Evolutionary conservation across 2,888 invertebrate genomes (phyloP), one percentile per base, ranked within the genome.

Genomic region (Erebia ligea): DNA sequence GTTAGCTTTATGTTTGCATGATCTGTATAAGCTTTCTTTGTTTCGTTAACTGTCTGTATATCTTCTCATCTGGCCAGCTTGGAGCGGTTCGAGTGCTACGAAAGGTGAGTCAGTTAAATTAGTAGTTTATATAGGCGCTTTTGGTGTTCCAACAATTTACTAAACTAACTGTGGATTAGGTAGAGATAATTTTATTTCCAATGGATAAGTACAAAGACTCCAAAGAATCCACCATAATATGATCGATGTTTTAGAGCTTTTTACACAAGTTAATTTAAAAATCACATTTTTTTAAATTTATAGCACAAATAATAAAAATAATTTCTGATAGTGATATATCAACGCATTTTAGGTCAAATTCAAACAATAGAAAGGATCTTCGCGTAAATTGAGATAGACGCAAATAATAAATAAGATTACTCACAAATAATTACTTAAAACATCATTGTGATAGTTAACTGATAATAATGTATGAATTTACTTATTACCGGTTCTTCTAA

Each of bases 1-100:
- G 72, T 73, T 79, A 74, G 79, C 78, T 80, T 78, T 72, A 68
- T 78, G 79, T 79, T 68, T 79, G 79, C 79, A 79, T 79, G 78
- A 75, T 76, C 77, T 77, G 79, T 79, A 70, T 78, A 67, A 76
- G 79, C 79, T 79, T 79, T 79, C 71, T 75, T 75, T 78, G 76
- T 78, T 74, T 70, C 70, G 67, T 72, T 62, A 40, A 57, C 64
- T 70, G 69, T 68, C 17, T 59, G 67, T 66, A 69, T 69, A 69
- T 69, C 19, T 25, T 59, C 68, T 61, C 40, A 67, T 67, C 54
- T 57, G 48, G 42, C 25, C 42, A 19, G 34, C 70, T 21, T 45
- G 63, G 19, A 34, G 65, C 52, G 56, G 66, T 21, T 15, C 52
- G n/a, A 56, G 21, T 42, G 48, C 71, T 67, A 17, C 68, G 45